Evolutionary conservation across 2,113 vertebrate species (phyloP), one percentile per base, ranked within the genome.

Genomic region (Nesospiza acunhae): DNA sequence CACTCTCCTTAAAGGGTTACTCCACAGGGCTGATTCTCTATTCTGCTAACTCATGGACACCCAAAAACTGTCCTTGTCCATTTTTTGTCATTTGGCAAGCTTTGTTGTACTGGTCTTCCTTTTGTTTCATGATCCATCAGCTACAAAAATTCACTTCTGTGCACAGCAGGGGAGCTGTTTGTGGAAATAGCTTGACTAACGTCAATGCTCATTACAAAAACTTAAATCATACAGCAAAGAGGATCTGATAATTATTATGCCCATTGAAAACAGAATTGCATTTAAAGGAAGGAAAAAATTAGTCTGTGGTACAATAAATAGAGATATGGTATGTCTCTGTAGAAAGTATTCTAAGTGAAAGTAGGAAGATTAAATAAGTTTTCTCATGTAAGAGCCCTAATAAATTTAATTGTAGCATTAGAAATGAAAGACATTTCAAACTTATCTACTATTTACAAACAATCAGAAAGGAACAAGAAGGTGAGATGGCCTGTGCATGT

Each of bases 261-360:
- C 18, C 14, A 59, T 55, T 86, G 76, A 93, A 92, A 93, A 83
- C 28, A 68, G 17, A 85, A 59, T 59, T 90, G 15, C 60, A 31
- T 88, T 83, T 90, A 88, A 82, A 23, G 23, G 20, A 56, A 84
- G 33, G n/a, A 95, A 93, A 83, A 92, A 37, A 55, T n/a, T 33
- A 75, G 4, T 77, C 80, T 33, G 7, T 20, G 52, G 26, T 84
- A 60, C 26, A 26, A 56, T 83, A 79, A 72, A 72, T 77, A 67
- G 77, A 39, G 52, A 46, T 44, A 39, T 33, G 28, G 15, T 78
- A n/a, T 67, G 21, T 42, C n/a, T 59, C 26, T 26, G 2, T 16
- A 55, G n/a, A 95, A 75, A 68, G 7, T 7, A 55, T 59, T 78
- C 30, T 78, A 55, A 72, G 72, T 42, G 39, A 73, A 89, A 68